These are phyloP conservation scores for Autographa gamma DNA, from an alignment of 2,888 invertebrate genomes.

Conservation along the genomic window DNA sequence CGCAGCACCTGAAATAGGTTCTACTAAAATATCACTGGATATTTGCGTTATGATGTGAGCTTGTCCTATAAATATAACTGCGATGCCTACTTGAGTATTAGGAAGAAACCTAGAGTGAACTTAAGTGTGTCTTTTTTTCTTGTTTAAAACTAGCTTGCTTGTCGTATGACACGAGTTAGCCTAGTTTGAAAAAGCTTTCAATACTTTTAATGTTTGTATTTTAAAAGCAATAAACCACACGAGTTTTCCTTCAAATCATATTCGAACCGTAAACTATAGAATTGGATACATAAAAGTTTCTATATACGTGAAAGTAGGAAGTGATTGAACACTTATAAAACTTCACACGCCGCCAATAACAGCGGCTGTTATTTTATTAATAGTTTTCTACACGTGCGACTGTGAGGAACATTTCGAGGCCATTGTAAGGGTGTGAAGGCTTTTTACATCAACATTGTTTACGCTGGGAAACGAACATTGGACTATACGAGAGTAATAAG, in stretches of 20 bases:
- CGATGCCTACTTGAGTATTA: not conserved
- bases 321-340: slow-evolving; percentile 44
- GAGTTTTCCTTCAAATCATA: not conserved
- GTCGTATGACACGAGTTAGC: no score
- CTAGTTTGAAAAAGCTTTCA: no score
- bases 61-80: not conserved
- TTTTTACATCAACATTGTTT: slow-evolving; percentile 7
- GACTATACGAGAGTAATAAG: no score
- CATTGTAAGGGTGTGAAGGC: not conserved
- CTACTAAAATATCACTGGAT: slow-evolving; percentile 18
- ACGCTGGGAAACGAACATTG: not conserved
- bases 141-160: no score
- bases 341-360: slow-evolving; percentile 33
- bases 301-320: slow-evolving; percentile 44
- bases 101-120: no score
- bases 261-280: not conserved
- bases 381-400: slow-evolving; percentile 30
- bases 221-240: no score
- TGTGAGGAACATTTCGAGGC: slow-evolving; percentile 11
- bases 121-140: no score
- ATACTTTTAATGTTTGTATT: no score
- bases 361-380: slow-evolving; percentile 36
- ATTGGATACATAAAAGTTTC: not conserved
- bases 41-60: not conserved
- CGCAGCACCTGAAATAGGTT: slow-evolving; percentile 11